Evolutionary conservation across 2,113 vertebrate species (phyloP).

Genomic region (Cebus imitator): DNA sequence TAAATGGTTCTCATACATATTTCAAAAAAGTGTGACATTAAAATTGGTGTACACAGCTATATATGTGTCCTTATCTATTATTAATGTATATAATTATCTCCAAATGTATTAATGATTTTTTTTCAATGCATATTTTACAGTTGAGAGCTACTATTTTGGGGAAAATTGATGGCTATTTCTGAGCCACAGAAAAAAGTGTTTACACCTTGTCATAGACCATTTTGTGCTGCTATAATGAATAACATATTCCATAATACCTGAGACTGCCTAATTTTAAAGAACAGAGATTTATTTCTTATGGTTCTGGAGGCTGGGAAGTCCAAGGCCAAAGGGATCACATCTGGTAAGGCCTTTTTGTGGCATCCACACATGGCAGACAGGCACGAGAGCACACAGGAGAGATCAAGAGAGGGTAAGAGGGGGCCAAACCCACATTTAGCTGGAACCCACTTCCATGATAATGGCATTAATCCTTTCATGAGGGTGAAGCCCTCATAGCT

Average conservation of each 20-base stretch:
- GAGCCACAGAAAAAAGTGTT: not conserved
- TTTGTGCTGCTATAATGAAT: not conserved
- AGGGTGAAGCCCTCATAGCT: not conserved
- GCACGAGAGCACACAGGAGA: not conserved
- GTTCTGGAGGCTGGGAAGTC: not conserved
- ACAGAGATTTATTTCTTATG: not conserved
- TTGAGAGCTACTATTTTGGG: not conserved
- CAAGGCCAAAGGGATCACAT: not conserved
- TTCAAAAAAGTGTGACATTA: slow-evolving; percentile 2
- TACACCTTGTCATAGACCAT: not conserved
- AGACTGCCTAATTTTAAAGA: not conserved
- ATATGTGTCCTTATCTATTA: not conserved
- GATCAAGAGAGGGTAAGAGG: not conserved
- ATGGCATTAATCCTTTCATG: not conserved
- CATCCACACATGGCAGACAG: not conserved
- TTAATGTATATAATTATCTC: not conserved
- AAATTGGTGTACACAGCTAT: not conserved
- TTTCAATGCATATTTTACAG: not conserved
- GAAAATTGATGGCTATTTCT: not conserved
- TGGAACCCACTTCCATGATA: not conserved
- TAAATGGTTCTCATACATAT: not conserved
- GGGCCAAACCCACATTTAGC: not conserved
- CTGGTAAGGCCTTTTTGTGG: not conserved
- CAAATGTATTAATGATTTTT: not conserved
- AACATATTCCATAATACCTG: not conserved